Conservation (phyloP, 2,113 vertebrate species). For the Platysteira castanea region DNA sequence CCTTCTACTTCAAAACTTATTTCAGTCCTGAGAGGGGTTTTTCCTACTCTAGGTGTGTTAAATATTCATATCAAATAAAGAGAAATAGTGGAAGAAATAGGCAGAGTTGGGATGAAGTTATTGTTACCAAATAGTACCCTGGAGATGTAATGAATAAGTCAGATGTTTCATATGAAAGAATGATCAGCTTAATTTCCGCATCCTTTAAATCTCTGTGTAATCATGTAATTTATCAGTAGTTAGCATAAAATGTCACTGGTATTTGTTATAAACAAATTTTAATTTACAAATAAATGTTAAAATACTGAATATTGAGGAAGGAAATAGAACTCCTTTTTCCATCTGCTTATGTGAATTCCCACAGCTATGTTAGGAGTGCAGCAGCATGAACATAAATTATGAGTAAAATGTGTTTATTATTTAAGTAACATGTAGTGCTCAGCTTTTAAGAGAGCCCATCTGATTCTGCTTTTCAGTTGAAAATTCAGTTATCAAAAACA, state of each 20-base stretch:
- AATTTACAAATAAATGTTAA: neutral
- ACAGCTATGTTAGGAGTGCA: neutral
- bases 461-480: neutral
- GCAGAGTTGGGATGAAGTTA: neutral
- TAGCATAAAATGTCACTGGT: neutral
- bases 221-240: neutral
- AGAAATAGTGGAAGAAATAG: neutral
- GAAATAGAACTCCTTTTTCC: neutral
- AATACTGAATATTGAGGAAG: neutral
- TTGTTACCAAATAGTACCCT: neutral
- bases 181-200: neutral
- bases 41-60: neutral
- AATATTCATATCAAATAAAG: neutral
- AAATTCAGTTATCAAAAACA: neutral
- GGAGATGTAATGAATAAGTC: neutral
- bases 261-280: neutral
- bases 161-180: neutral
- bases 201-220: neutral
- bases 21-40: neutral
- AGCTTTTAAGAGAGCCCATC: neutral
- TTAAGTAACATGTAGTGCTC: neutral
- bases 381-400: neutral
- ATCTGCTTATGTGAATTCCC: neutral
- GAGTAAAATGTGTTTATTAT: neutral
- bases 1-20: neutral